Base-by-base conservation (phyloP, 2,888 invertebrate genomes). In the Ichneumoninae sp. region DNA sequence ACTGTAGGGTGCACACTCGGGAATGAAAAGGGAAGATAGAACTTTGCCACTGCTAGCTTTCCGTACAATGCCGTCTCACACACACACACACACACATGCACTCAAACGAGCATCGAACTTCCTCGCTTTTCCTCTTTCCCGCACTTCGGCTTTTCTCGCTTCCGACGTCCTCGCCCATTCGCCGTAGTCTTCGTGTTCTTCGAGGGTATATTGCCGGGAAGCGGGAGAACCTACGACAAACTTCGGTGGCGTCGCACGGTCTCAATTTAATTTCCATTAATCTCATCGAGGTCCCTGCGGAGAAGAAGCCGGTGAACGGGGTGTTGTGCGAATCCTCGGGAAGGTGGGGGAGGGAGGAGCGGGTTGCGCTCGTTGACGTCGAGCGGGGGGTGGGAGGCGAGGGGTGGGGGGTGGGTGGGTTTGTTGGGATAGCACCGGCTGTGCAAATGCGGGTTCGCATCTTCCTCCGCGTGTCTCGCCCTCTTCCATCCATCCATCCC, bases 241-340 rank as follows among this genome's bases (percentile, higher is more conserved):
- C 82, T 86, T 85, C 65, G 40, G 83, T 74, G 77, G 80, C 85
- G 70, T 86, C 84, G 82, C 78, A 80, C 85, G 79, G 85, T 85
- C 87, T 87, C 87, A 86, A 87, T 87, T 87, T 85, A 87, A 85
- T 87, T 87, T 86, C 85, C 86, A 87, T 87, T 87, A 87, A 87
- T 87, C 87, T 87, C 87, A 84, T 87, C 86, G 85, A 81, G 86
- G 81, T 86, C 70, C 63, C 65, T n/a, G 44, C 69, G 76, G 65
- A 36, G 60, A 33, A 47, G 69, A 26, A 60, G 69, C 33, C 77
- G 54, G 47, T 50, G 50, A 50, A 44, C 36, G 47, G 26, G 44
- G 54, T 60, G 33, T 50, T 40, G 13, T 7, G 8, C 33, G 70
- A 26, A 70, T 63, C 33, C 63, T 30, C 63, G n/a, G 0, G 13